A percentile compares a stretch with the other conserved stretches of the same genome.
phyloP scores from a whole-genome alignment of 2,113 vertebrate species.

The Entelurus aequoreus region DNA sequence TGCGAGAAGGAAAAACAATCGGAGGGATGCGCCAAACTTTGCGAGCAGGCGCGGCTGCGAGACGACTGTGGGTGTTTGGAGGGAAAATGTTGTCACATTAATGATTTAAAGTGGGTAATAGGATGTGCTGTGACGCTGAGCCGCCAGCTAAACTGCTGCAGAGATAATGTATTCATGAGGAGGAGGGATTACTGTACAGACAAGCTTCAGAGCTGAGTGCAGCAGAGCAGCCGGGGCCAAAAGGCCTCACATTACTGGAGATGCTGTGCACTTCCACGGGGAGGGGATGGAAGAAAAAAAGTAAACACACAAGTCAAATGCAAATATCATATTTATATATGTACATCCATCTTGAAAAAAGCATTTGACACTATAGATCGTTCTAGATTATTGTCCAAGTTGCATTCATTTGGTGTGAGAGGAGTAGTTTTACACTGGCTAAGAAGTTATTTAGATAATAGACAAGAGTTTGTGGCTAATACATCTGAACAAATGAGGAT shows the following conservation, averaged over 20 bases:
- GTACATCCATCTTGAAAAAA: too few species aligned
- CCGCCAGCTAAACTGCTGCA: conserved; percentile 69
- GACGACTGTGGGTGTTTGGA: conserved; percentile 69
- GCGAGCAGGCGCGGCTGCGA: too few species aligned
- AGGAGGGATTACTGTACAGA: conserved; percentile 73
- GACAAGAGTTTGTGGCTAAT: too few species aligned
- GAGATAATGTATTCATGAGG: conserved; percentile 78
- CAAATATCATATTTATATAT: too few species aligned
- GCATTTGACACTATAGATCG: too few species aligned
- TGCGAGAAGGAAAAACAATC: neutral
- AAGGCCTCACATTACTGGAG: conserved; percentile 35
- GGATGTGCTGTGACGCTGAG: conserved; percentile 79
- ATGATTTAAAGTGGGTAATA: conserved; percentile 80
- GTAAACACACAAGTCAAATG: neutral
- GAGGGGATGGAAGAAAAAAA: neutral
- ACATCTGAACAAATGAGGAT: too few species aligned
- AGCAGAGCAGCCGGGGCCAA: conserved; percentile 57
- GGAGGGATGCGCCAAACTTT: neutral
- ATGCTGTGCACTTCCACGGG: conserved; percentile 46
- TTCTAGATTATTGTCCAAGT: too few species aligned
- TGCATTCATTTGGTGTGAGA: too few species aligned
- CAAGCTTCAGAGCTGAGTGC: conserved; percentile 61
- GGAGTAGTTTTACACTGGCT: too few species aligned
- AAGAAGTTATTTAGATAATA: too few species aligned
- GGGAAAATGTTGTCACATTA: conserved; percentile 78